These are phyloP conservation scores for Sinelater perroti DNA, from an alignment of 2,888 invertebrate genomes.

Conservation along the genomic window DNA sequence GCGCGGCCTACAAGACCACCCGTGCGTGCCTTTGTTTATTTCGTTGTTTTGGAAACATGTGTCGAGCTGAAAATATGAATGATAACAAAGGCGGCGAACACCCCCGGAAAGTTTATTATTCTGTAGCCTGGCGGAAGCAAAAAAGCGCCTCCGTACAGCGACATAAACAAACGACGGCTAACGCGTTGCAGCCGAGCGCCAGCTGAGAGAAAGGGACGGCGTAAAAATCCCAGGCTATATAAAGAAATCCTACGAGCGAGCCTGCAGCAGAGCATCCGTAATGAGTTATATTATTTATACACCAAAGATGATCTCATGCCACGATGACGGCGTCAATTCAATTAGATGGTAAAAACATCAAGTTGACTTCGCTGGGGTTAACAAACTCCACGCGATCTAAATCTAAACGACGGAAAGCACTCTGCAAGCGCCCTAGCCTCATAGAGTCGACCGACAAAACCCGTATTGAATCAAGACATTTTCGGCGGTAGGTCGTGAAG, in stretches of 20 bases:
- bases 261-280: conserved; percentile 17
- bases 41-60: conserved; percentile 5
- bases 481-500: too few relatives aligned
- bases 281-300: conserved; percentile 36
- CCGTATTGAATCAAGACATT: too few relatives aligned
- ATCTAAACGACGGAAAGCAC: conserved; percentile 27
- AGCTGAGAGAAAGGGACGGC: not conserved
- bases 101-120: conserved; percentile 11
- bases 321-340: conserved; percentile 36
- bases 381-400: conserved; percentile 31
- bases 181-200: not conserved
- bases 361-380: conserved; percentile 27
- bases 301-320: conserved; percentile 36
- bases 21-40: conserved; percentile 7
- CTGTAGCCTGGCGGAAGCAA: too few relatives aligned
- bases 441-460: too few relatives aligned
- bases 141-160: not conserved
- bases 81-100: not conserved
- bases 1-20: conserved; percentile 11
- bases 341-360: conserved; percentile 37
- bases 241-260: conserved; percentile 9
- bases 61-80: conserved; percentile 8
- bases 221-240: conserved; percentile 14
- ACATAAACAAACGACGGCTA: conserved; percentile 4
- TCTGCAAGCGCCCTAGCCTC: not conserved